Conservation (phyloP, 2,888 invertebrate genomes). For the Candidula unifasciata region DNA sequence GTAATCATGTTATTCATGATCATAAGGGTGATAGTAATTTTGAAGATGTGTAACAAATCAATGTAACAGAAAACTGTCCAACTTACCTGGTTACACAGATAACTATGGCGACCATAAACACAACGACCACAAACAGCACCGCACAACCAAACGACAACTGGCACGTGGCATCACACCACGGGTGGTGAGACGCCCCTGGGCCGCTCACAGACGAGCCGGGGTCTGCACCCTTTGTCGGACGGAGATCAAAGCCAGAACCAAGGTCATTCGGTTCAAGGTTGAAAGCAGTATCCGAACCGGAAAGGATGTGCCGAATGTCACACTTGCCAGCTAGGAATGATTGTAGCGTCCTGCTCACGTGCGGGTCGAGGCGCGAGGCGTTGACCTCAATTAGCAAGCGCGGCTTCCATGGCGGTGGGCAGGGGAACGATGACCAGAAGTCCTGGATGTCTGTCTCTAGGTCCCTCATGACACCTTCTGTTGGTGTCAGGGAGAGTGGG, state of each 20-base stretch:
- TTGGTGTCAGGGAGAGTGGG: not conserved
- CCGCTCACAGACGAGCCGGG: conserved; percentile 16
- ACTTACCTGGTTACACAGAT: conserved; percentile 35
- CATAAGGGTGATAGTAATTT: not conserved
- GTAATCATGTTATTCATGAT: not conserved
- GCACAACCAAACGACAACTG: conserved; percentile 46
- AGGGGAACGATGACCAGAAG: conserved; percentile 46
- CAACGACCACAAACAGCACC: conserved; percentile 30
- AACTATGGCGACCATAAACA: conserved; percentile 13
- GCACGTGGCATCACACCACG: conserved; percentile 45
- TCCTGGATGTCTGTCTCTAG: conserved; percentile 33
- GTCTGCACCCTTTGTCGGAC: conserved; percentile 19
- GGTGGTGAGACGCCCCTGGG: not conserved
- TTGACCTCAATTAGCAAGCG: conserved; percentile 43
- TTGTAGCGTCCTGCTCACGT: conserved; percentile 24
- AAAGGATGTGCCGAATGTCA: conserved; percentile 29
- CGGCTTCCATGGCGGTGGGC: conserved; percentile 47
- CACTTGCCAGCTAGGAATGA: conserved; percentile 45
- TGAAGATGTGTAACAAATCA: too few relatives aligned
- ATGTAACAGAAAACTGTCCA: too few relatives aligned
- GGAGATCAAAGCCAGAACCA: not conserved
- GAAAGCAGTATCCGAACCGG: not conserved
- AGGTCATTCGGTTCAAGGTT: not conserved
- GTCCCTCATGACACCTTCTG: not conserved
- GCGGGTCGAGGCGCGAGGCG: conserved; percentile 21